Evolutionary conservation across 2,888 invertebrate genomes (phyloP), one percentile per base, ranked within the genome.

Genomic region (Tetragonisca angustula): DNA sequence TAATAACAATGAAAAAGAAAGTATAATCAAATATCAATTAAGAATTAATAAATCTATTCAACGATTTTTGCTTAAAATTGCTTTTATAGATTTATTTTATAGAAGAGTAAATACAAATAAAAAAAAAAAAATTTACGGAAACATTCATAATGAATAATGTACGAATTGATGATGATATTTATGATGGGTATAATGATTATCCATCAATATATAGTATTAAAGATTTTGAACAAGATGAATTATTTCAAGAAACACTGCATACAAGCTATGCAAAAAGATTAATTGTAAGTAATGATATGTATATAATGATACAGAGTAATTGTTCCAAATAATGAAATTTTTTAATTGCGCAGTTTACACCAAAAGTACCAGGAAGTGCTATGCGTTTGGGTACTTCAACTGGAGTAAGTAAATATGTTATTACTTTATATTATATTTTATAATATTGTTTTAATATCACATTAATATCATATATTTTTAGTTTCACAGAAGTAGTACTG

Each of bases 171-270:
- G 97, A 97, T 78, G 97, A 97, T 85, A 92, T 97, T 65, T 97
- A 97, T 91, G 94, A 95, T 13, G 97, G 97, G 4, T 97, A 96
- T 92, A 96, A 97, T 91, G 96, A 97, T 49, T 96, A 96, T 87
- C 95, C 96, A 13, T 96, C 96, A 2, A 96, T 96, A 2, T 95
- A 97, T 83, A 96, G 96, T 90, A 96, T 96, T 0, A 95, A 97
- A 93, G 96, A 97, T 92, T 94, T 97, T 83, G 96, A 96, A 73
- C 96, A 97, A 89, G 98, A 98, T 94, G 96, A 96, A 87, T 96
- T 95, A 50, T 97, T 98, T 91, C 97, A 97, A 94, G 97, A 97
- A 93, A 97, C 97, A 19, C 95, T 98, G n/a, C 95, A 96, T 88
- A 97, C 96, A 2, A 97, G 97, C 86, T 97, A 97, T 91, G 96